phyloP scores from a whole-genome alignment of 2,888 invertebrate species.

The Agriotes lineatus region DNA sequence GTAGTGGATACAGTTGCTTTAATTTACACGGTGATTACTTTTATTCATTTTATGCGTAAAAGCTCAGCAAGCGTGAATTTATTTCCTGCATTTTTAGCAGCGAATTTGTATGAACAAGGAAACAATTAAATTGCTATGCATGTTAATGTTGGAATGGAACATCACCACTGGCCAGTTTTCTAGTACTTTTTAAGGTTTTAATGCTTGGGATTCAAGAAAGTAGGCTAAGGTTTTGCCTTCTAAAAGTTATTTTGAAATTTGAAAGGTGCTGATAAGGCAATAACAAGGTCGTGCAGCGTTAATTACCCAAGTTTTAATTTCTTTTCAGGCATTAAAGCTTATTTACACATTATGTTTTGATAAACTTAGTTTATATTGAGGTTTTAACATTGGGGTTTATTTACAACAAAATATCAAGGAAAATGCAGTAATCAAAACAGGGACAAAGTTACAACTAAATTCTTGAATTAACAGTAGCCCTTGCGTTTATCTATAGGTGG shows the following conservation, averaged over 20 bases:
- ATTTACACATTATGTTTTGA: too few species aligned
- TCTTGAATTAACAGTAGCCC: too few species aligned
- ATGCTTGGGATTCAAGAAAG: neutral
- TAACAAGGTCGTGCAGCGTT: neutral
- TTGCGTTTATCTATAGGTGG: too few species aligned
- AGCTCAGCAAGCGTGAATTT: constrained; percentile 30
- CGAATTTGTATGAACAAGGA: constrained; percentile 13
- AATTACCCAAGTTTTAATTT: neutral
- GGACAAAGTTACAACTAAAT: too few species aligned
- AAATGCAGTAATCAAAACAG: too few species aligned
- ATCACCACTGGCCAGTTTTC: neutral
- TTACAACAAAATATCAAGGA: too few species aligned
- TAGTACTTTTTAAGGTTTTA: too few species aligned
- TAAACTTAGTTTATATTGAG: too few species aligned
- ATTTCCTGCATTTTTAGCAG: constrained; percentile 29
- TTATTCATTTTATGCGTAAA: constrained; percentile 12
- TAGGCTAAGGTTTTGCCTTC: neutral
- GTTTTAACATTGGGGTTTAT: too few species aligned
- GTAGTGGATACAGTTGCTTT: constrained; percentile 6
- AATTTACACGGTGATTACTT: constrained; percentile 9
- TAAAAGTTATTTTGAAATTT: neutral
- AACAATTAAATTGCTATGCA: neutral
- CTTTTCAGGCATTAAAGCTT: neutral
- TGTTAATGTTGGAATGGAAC: neutral
- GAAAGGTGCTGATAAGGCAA: neutral